These are phyloP conservation scores for Actinia tenebrosa DNA, from an alignment of 64 coral and sea anemone genomes.

Conservation along the genomic window DNA sequence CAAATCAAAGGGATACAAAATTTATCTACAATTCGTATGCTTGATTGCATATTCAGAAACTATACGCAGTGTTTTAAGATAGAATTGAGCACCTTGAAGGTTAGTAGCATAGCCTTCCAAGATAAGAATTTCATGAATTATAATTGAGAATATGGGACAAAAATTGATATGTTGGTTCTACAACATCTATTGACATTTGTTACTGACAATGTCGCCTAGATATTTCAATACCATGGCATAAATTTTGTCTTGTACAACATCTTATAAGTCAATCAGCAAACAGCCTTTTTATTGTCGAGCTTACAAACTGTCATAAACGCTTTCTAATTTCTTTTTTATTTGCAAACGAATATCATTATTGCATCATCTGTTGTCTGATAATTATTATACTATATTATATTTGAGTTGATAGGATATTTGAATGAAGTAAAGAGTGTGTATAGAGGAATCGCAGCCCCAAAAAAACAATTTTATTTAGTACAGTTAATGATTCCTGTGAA, in stretches of 20 bases:
- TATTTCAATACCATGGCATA: background rate
- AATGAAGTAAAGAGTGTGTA: no score
- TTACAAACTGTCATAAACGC: background rate
- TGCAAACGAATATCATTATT: background rate
- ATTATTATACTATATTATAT: background rate
- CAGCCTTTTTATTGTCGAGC: background rate
- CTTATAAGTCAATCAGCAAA: background rate
- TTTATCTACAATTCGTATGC: background rate
- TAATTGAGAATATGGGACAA: background rate
- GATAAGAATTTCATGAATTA: background rate
- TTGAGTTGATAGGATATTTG: no score
- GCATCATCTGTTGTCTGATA: background rate
- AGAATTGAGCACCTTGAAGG: no score
- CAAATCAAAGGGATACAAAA: no score
- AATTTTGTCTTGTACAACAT: background rate
- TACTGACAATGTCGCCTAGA: background rate
- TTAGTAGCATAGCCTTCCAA: background rate
- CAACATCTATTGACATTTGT: background rate
- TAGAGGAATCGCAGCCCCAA: no score
- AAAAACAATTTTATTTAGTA: background rate
- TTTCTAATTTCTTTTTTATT: background rate
- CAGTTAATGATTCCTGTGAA: no score
- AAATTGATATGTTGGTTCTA: background rate
- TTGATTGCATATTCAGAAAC: background rate
- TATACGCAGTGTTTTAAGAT: background rate